Base-by-base conservation (phyloP, 1,140 invertebrate species). In the Elysia chlorotica region DNA sequence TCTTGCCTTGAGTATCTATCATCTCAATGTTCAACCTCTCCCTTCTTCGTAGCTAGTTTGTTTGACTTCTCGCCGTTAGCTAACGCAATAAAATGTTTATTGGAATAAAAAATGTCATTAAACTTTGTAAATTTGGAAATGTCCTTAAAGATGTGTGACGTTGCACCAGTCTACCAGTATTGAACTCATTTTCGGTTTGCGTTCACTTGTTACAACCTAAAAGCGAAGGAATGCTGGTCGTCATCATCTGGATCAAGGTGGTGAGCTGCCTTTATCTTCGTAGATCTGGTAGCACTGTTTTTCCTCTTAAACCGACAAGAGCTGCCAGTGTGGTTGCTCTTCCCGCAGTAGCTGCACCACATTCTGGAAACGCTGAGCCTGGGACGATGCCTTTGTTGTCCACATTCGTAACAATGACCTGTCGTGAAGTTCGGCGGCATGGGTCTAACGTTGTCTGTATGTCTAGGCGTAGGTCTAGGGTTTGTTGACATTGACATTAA, bases 131-230 rank as follows among this genome's bases (percentile, higher is more conserved):
- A 74, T 4, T 33, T 59, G 63, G 63, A 56, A 41, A 68, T 41
- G 56, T 74, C 65, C 28, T 30, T 73, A 23, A 76, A 30, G 21
- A 76, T 74, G 35, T 76, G 74, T 4, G 71, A 30, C 17, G 74
- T 74, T 31, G 74, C 74, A 19, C 74, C 71, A 61, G 62, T 74
- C 71, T 25, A 76, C 74, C 6, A 76, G 63, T 5, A 76, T 25
- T 41, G 36, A 30, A 6, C 37, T 59, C 10, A 17, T 36, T 74
- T 59, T 59, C n/a, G 41, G 41, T 48, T 14, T 48, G 41, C n/a
- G 41, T 14, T n/a, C 10, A n/a, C 10, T 48, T n/a, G 41, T 36
- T 65, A 6, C 37, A 5, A 37, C 30, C n/a, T n/a, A n/a, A 48
- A 48, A n/a, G 41, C n/a, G 41, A 48, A 48, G 41, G n/a, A 10